Conservation (phyloP, 2,797 vertebrate species). For the Heliangelus exortis region DNA sequence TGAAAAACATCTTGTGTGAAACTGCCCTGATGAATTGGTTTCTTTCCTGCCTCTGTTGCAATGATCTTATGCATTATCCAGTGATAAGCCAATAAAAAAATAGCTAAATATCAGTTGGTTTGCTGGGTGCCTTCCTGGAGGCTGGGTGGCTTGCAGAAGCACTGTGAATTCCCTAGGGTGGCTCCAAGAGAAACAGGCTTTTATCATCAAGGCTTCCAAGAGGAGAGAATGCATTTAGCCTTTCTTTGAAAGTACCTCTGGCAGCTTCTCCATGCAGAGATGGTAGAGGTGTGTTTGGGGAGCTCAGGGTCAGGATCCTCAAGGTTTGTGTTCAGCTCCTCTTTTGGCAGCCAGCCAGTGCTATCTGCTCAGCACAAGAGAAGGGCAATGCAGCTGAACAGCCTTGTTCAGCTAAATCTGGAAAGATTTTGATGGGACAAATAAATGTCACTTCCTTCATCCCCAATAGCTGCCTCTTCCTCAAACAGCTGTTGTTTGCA, state of each 20-base stretch:
- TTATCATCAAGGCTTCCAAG: neutral
- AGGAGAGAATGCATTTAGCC: neutral
- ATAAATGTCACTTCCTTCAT: neutral
- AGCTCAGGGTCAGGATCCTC: neutral
- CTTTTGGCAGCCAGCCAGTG: neutral
- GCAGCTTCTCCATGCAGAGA: neutral
- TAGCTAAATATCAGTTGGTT: neutral
- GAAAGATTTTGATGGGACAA: neutral
- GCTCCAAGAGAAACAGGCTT: neutral
- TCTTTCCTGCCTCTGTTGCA: neutral
- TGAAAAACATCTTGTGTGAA: neutral
- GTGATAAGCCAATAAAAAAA: neutral
- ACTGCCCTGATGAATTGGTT: neutral
- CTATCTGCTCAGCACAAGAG: fast-evolving
- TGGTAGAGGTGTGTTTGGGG: neutral
- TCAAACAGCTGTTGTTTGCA: neutral
- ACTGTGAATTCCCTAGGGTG: neutral
- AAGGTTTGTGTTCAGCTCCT: neutral
- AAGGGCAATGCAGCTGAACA: neutral
- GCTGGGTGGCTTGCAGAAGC: neutral
- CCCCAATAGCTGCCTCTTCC: neutral
- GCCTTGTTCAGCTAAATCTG: slow-evolving; percentile 2
- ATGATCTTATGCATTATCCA: neutral
- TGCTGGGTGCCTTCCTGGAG: neutral
- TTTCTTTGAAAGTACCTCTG: neutral